Conservation (phyloP, 2,113 vertebrate genomes). For the Chionodraco myersi region DNA sequence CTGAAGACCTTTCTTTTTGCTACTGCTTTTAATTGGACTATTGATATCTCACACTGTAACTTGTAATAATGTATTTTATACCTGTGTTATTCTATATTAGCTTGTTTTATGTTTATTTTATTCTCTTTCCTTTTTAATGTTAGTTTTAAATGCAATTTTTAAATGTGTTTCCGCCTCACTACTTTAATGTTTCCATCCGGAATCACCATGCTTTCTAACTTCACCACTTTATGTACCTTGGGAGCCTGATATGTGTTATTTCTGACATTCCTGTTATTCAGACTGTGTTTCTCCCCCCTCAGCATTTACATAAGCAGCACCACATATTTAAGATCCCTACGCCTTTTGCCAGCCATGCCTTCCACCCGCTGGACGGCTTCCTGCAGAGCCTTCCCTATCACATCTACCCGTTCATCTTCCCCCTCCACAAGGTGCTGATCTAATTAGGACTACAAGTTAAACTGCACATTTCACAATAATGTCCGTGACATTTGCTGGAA, state of each 20-base stretch:
- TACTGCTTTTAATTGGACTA: too few species aligned
- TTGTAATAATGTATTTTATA: too few species aligned
- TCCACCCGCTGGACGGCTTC: slow-evolving; percentile 94
- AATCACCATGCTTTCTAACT: background rate
- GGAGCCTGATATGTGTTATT: background rate
- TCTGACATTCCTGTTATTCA: background rate
- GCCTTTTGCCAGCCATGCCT: slow-evolving; percentile 94
- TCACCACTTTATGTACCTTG: background rate
- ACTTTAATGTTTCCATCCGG: too few species aligned
- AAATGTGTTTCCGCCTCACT: too few species aligned
- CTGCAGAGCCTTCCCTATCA: slow-evolving; percentile 95
- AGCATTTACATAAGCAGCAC: slow-evolving; percentile 94
- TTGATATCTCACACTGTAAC: too few species aligned
- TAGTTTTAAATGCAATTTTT: too few species aligned
- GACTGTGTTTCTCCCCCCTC: slow-evolving; percentile 7
- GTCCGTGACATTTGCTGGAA: background rate
- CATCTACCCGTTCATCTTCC: slow-evolving; percentile 94
- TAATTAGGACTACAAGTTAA: background rate
- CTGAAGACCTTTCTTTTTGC: too few species aligned
- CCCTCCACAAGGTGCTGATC: slow-evolving; percentile 88
- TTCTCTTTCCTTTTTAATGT: too few species aligned
- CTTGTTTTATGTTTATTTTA: too few species aligned
- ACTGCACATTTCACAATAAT: background rate
- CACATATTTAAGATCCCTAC: slow-evolving; percentile 93
- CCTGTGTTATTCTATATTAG: too few species aligned